Base-by-base conservation (phyloP, 2,113 vertebrate species). In the Cottus gobio region DNA sequence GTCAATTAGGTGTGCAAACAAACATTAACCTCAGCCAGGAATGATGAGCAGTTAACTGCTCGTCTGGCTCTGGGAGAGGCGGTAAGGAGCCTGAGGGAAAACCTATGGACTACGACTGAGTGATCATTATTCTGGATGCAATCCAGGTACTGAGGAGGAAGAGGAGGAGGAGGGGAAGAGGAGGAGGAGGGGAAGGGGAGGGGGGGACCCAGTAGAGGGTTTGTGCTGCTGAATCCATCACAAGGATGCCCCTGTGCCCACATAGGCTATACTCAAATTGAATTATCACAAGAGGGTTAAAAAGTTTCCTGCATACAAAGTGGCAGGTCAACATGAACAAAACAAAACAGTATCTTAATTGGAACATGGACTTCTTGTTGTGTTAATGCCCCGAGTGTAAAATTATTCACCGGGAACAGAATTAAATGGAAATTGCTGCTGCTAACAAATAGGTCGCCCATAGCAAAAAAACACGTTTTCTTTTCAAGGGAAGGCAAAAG, bases 401-500 rank as follows among this genome's bases (percentile, higher is more conserved):
- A 66, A 24, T 11, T 8, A 71, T 34, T 60, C 36, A 50, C 26
- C 31, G 31, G 52, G 42, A 72, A 50, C 42, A 22, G 0, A 16
- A 62, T 0, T 4, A 44, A 12, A 9, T 8, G 48, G 15, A 50
- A 15, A 48, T 12, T 1, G 7, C 31, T 52, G n/a, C 56, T 30
- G 31, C 3, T 44, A 18, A 61, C 24, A 66, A 42, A 71, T 2
- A 62, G 54, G 26, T 71, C 2, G 10, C 22, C 18, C 26, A 11
- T 0, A 36, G 5, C 46, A 12, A 37, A 2, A 36, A 48, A 62
- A 18, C 20, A 22, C 7, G 16, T 46, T 58, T 54, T 56, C 48
- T 9, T 84, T 86, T 90, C 62, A 84, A 78, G 77, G 82, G 85
- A 93, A 91, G 93, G 90, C 93, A 94, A 93, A 93, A 93, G 92